Conservation (phyloP, 1,140 invertebrate genomes). For the Sinella curviseta region DNA sequence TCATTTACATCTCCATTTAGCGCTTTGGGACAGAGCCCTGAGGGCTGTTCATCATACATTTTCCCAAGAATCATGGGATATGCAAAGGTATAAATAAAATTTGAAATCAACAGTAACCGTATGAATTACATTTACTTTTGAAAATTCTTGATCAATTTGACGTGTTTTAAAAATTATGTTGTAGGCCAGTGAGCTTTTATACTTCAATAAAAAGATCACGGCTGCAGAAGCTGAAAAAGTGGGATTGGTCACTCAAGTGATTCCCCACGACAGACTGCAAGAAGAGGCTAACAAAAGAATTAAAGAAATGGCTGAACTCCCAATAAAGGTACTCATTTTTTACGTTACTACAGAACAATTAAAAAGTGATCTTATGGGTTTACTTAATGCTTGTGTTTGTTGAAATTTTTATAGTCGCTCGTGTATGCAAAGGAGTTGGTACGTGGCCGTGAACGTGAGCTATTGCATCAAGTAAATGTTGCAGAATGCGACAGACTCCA, state of each 20-base stretch:
- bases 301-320: slow-evolving; percentile 57
- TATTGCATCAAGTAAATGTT: slow-evolving; percentile 60
- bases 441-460: slow-evolving; percentile 54
- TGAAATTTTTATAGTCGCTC: too few species aligned
- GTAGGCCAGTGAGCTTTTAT: slow-evolving; percentile 76
- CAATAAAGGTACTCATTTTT: slow-evolving; percentile 51
- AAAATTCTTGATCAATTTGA: neutral
- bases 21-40: slow-evolving; percentile 62
- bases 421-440: slow-evolving; percentile 59
- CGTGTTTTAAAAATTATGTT: slow-evolving; percentile 49
- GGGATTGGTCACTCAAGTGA: slow-evolving; percentile 72
- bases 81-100: slow-evolving; percentile 56
- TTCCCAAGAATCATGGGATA: slow-evolving; percentile 65
- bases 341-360: too few species aligned
- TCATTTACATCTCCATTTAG: slow-evolving; percentile 66
- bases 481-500: slow-evolving; percentile 60
- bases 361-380: too few species aligned
- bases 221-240: slow-evolving; percentile 71
- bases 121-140: too few species aligned
- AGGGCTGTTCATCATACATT: slow-evolving; percentile 63
- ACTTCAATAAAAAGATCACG: slow-evolving; percentile 76
- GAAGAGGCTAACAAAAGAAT: slow-evolving; percentile 63
- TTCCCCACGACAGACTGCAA: slow-evolving; percentile 61
- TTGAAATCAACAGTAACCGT: neutral
- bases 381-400: too few species aligned